phyloP scores from a whole-genome alignment of 2,113 vertebrate genomes.

The Prionailurus bengalensis region DNA sequence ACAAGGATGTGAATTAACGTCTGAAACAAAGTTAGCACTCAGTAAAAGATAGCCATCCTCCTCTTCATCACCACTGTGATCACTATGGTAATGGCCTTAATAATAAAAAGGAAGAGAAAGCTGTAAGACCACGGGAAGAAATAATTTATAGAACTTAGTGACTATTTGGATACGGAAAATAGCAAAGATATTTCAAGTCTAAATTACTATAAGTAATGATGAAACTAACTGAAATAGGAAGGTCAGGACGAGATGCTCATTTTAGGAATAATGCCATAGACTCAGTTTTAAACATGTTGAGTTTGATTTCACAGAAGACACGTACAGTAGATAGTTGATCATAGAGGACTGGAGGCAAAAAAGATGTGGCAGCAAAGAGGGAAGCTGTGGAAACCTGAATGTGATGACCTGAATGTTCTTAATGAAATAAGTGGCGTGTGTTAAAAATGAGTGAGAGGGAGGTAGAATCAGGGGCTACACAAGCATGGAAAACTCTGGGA shows the following conservation, averaged over 20 bases:
- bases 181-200: slow-evolving; percentile 19
- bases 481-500: neutral
- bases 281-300: neutral
- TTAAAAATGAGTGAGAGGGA: neutral
- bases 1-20: neutral
- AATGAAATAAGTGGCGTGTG: neutral
- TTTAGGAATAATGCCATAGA: neutral
- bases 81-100: neutral
- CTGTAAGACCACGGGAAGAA: neutral
- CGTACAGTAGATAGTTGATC: neutral
- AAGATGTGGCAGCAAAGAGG: neutral
- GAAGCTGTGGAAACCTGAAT: neutral
- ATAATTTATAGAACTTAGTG: neutral
- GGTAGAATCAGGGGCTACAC: neutral
- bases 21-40: slow-evolving; percentile 21
- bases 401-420: neutral
- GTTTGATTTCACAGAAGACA: slow-evolving; percentile 29
- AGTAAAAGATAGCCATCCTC: neutral
- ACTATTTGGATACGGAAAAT: slow-evolving; percentile 30
- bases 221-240: neutral
- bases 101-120: neutral
- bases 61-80: neutral
- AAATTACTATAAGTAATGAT: slow-evolving; percentile 30
- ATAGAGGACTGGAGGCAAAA: neutral
- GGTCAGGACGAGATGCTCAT: neutral